Conservation (phyloP, 2,888 invertebrate genomes). For the Polyommatus iphigenia region DNA sequence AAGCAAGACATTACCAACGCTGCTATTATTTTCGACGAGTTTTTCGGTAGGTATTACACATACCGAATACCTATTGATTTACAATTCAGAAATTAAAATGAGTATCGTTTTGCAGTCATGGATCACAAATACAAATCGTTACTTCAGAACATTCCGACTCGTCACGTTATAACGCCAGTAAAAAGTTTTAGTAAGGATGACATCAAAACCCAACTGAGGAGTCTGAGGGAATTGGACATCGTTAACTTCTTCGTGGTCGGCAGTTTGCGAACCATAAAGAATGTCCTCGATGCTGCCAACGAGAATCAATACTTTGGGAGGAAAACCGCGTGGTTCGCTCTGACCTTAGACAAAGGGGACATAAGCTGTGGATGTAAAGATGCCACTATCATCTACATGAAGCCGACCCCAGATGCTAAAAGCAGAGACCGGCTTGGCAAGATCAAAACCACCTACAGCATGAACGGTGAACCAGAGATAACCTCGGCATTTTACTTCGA, state of each 20-base stretch:
- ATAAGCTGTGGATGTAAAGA: constrained; percentile 88
- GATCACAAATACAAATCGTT: constrained; percentile 96
- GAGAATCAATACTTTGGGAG: constrained; percentile 88
- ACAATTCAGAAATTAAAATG: constrained; percentile 34
- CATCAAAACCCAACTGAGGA: constrained; percentile 84
- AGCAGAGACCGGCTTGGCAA: constrained; percentile 86
- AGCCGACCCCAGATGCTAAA: constrained; percentile 84
- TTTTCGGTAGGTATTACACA: constrained; percentile 83
- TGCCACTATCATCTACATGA: constrained; percentile 87
- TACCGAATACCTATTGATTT: not conserved
- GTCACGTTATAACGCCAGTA: constrained; percentile 90
- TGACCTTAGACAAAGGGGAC: constrained; percentile 88
- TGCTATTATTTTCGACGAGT: constrained; percentile 93
- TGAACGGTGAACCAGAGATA: constrained; percentile 86
- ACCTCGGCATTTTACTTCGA: constrained; percentile 94
- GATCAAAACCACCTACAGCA: constrained; percentile 85
- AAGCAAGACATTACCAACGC: constrained; percentile 94
- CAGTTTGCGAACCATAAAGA: constrained; percentile 84
- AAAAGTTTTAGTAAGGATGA: constrained; percentile 81
- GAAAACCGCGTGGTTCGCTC: constrained; percentile 93
- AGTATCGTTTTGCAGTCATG: constrained; percentile 83
- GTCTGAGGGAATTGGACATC: constrained; percentile 89
- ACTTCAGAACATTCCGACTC: constrained; percentile 92
- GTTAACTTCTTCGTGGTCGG: constrained; percentile 94
- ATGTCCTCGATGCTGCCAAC: constrained; percentile 85